These are phyloP conservation scores for Mesorhabditis belari DNA, from an alignment of 2,888 invertebrate genomes.

Conservation along the genomic window DNA sequence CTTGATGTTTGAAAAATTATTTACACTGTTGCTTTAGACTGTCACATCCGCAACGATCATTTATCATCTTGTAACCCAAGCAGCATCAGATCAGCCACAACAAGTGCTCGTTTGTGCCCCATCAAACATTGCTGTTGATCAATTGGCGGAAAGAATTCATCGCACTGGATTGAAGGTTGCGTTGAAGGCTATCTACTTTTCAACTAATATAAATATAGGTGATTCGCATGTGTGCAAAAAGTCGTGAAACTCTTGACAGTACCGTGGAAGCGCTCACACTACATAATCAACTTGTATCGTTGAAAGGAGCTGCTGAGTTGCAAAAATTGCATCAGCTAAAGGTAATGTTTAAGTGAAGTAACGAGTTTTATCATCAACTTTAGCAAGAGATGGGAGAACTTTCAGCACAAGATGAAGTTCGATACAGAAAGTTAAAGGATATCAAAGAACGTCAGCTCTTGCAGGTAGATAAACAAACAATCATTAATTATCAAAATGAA, in stretches of 20 bases:
- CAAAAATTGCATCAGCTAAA: conserved; percentile 90
- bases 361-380: conserved; percentile 7
- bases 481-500: background rate
- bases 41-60: conserved; percentile 98
- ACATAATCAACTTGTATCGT: conserved; percentile 90
- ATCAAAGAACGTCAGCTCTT: conserved; percentile 21
- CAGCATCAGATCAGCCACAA: conserved; percentile 18
- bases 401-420: conserved; percentile 86
- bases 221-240: conserved; percentile 91
- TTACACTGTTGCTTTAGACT: conserved; percentile 62
- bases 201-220: conserved; percentile 24
- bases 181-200: background rate
- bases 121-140: conserved; percentile 97
- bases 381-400: conserved; percentile 91
- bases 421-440: conserved; percentile 61
- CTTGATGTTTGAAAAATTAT: background rate
- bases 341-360: conserved; percentile 13
- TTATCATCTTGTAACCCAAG: conserved; percentile 89
- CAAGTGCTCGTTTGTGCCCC: conserved; percentile 91
- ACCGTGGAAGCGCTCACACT: conserved; percentile 91
- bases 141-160: conserved; percentile 96
- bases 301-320: conserved; percentile 85
- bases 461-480: too few species aligned
- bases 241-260: conserved; percentile 93
- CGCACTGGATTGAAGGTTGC: conserved; percentile 78